Evolutionary conservation across 1,140 invertebrate species (phyloP).

Genomic region (Aleiodes sp.): DNA sequence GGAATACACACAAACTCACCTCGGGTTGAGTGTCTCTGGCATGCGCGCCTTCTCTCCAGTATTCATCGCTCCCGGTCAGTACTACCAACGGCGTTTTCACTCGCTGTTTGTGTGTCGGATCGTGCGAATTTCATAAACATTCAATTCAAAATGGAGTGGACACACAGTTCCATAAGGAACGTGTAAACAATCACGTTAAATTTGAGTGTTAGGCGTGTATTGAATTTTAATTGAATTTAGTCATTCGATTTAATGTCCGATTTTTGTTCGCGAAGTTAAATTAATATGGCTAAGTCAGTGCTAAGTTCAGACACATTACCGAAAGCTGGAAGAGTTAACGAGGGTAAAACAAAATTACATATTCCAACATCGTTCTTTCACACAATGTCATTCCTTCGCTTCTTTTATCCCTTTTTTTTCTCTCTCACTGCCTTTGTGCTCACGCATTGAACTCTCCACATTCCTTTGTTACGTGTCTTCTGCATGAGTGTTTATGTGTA

Average conservation of each 20-base stretch:
- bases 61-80: constrained; percentile 8
- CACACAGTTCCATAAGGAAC: neutral
- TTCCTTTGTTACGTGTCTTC: neutral
- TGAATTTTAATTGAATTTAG: too few relatives aligned
- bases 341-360: constrained; percentile 53
- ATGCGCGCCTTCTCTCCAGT: neutral
- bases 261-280: too few relatives aligned
- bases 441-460: neutral
- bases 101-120: neutral
- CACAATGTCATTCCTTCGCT: neutral
- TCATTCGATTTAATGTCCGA: too few relatives aligned
- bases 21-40: neutral
- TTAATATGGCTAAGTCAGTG: constrained; percentile 61
- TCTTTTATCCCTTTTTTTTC: neutral
- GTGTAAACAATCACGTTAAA: neutral
- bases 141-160: constrained; percentile 13
- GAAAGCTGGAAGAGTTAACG: constrained; percentile 63
- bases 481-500: neutral
- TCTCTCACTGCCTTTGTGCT: constrained; percentile 13
- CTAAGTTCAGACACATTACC: constrained; percentile 59
- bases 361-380: constrained; percentile 15
- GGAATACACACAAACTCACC: too few relatives aligned
- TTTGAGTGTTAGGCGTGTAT: too few relatives aligned
- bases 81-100: neutral
- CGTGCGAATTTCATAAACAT: neutral